Conservation (phyloP, 2,113 vertebrate genomes). For the Vanacampus margaritifer region DNA sequence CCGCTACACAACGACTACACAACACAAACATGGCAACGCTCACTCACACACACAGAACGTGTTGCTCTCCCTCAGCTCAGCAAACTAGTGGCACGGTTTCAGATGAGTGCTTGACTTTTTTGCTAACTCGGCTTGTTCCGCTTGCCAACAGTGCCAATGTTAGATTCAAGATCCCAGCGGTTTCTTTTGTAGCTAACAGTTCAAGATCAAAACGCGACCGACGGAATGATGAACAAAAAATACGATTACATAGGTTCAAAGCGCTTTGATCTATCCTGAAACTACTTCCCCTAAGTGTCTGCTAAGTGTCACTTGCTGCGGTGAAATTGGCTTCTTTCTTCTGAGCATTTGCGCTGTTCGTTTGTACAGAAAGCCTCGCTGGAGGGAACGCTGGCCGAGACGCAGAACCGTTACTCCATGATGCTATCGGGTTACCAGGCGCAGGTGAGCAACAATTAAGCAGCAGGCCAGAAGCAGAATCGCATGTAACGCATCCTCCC, state of each 20-base stretch:
- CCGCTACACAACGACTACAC: neutral
- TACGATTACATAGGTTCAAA: neutral
- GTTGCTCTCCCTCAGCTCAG: no score
- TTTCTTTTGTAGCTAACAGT: neutral
- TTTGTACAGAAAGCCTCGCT: slow-evolving; percentile 79
- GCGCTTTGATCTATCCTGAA: neutral
- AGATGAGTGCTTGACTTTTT: no score
- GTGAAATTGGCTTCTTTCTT: neutral
- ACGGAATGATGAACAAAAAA: neutral
- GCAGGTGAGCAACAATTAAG: slow-evolving; percentile 73
- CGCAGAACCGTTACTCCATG: slow-evolving; percentile 69
- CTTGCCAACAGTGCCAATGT: no score
- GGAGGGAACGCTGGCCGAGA: slow-evolving; percentile 78
- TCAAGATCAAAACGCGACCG: neutral
- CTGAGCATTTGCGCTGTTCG: neutral
- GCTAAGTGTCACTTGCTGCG: no score
- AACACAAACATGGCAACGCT: no score
- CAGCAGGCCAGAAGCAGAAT: slow-evolving; percentile 26
- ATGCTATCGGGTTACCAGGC: slow-evolving; percentile 72
- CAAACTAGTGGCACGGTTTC: no score
- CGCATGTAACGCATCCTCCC: neutral
- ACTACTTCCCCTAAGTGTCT: neutral
- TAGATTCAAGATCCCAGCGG: no score
- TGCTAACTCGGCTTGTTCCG: no score
- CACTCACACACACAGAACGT: neutral